Conservation (phyloP, 1,140 invertebrate genomes). For the Drosophila punjabiensis region DNA sequence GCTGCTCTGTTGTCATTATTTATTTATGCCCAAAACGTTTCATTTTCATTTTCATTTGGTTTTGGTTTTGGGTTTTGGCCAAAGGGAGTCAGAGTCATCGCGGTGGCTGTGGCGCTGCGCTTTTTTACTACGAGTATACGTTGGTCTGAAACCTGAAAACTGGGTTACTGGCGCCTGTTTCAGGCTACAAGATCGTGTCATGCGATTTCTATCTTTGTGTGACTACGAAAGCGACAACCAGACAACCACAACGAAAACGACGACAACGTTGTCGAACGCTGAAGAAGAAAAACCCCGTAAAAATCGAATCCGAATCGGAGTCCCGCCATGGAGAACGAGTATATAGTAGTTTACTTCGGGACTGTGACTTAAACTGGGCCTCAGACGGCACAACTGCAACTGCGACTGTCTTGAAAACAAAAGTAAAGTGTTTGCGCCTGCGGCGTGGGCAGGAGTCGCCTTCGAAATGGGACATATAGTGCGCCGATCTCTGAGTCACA, state of each 20-base stretch:
- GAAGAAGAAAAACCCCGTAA: conserved; percentile 73
- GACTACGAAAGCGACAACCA: conserved; percentile 62
- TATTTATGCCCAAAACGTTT: conserved; percentile 82
- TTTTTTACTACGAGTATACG: conserved; percentile 15
- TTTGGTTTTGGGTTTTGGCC: conserved; percentile 71
- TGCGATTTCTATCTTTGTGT: conserved; percentile 82
- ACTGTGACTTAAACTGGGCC: conserved; percentile 27
- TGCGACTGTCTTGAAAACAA: conserved; percentile 69
- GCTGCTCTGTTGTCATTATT: conserved; percentile 74
- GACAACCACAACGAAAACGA: conserved; percentile 46
- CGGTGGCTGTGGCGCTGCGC: conserved; percentile 27
- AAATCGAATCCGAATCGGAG: conserved; percentile 48
- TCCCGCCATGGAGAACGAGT: conserved; percentile 52
- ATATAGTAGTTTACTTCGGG: conserved; percentile 45
- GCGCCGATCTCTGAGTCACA: conserved; percentile 73
- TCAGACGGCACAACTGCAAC: conserved; percentile 15
- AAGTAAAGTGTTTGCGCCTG: conserved; percentile 76
- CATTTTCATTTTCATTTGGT: conserved; percentile 73
- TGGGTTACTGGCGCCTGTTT: conserved; percentile 84
- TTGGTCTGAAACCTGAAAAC: conserved; percentile 74
- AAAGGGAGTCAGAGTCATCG: conserved; percentile 75
- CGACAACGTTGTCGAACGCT: conserved; percentile 54
- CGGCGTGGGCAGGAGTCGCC: conserved; percentile 53
- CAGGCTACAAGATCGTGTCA: conserved; percentile 83
- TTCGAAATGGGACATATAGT: conserved; percentile 62